Percentiles rank a stretch among this genome's conserved stretches.
These are phyloP conservation scores for Laspeyria flexula DNA, from an alignment of 2,888 invertebrate species.

Conservation along the genomic window DNA sequence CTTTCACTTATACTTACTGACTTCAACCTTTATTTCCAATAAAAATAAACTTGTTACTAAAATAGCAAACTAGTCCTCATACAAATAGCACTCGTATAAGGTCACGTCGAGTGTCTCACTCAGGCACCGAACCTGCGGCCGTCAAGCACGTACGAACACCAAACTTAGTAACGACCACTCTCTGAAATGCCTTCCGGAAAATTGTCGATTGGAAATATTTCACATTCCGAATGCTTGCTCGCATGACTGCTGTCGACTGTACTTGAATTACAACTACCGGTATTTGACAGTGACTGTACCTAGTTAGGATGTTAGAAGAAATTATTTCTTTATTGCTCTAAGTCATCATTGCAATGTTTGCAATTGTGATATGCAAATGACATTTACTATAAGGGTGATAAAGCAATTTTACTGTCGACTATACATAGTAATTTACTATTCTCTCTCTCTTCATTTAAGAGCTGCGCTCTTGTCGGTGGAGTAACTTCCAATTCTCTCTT, in stretches of 20 bases:
- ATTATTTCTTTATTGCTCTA: not conserved
- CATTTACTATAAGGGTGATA: too few species aligned
- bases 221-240: conserved; percentile 7
- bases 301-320: not conserved
- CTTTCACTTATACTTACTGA: too few species aligned
- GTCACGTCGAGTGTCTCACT: conserved; percentile 29
- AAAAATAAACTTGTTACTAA: not conserved
- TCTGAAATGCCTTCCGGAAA: conserved; percentile 22
- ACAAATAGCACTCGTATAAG: conserved; percentile 26
- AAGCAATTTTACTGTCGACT: too few species aligned
- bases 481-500: too few species aligned
- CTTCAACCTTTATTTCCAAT: too few species aligned
- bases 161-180: conserved; percentile 41
- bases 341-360: too few species aligned
- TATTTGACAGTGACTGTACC: not conserved
- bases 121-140: conserved; percentile 35
- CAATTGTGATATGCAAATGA: too few species aligned
- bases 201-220: conserved; percentile 28
- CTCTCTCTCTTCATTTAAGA: too few species aligned
- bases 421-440: too few species aligned
- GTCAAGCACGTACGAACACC: conserved; percentile 32
- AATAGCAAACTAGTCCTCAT: conserved; percentile 10
- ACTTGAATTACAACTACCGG: conserved; percentile 4
- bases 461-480: too few species aligned
- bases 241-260: conserved; percentile 2